phyloP scores from a whole-genome alignment of 2,113 vertebrate genomes.

The Silurus meridionalis region DNA sequence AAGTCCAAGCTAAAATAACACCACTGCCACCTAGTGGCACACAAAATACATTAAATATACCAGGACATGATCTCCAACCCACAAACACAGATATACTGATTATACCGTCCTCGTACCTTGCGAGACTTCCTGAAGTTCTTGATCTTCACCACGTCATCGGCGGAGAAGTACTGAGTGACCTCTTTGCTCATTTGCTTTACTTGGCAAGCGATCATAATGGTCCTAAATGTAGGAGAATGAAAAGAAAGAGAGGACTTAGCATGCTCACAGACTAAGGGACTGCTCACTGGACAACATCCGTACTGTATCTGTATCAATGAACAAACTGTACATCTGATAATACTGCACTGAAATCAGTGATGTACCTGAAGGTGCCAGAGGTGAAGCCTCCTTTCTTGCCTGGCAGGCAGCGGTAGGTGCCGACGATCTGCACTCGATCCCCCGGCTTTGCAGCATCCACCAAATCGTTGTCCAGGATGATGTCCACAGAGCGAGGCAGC shows the following conservation, averaged over 20 bases:
- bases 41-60: background rate
- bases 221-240: constrained; percentile 69
- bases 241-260: background rate
- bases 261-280: background rate
- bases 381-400: constrained; percentile 95
- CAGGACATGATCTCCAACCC: background rate
- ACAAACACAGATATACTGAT: background rate
- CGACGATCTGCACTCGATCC: constrained; percentile 89
- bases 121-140: constrained; percentile 86
- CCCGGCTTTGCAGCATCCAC: constrained; percentile 92
- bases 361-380: constrained; percentile 91
- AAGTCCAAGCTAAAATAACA: background rate
- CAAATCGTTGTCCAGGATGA: constrained; percentile 92
- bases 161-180: constrained; percentile 78
- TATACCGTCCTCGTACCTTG: constrained; percentile 66
- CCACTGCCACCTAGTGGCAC: background rate
- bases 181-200: constrained; percentile 95
- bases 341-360: background rate
- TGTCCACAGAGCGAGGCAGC: constrained; percentile 92
- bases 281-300: background rate
- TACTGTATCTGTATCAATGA: too few relatives aligned
- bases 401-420: constrained; percentile 92
- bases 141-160: constrained; percentile 89
- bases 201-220: constrained; percentile 90
- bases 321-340: background rate